A percentile compares a stretch with the other conserved stretches of the same genome.
phyloP scores from a whole-genome alignment of 2,113 vertebrate genomes.

The Silurus asotus region DNA sequence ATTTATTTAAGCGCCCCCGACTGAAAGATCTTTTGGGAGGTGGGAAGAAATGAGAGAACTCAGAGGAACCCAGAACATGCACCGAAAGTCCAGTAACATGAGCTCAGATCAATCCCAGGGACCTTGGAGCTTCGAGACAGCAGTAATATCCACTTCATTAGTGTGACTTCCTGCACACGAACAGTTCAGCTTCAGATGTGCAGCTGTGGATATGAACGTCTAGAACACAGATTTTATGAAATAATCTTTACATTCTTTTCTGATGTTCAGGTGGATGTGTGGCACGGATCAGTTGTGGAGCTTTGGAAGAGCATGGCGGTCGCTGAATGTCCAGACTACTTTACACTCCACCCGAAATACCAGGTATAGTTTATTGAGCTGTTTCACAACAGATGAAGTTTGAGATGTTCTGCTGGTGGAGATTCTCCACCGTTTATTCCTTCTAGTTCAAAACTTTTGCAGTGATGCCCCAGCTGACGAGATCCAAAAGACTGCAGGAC shows the following conservation, averaged over 20 bases:
- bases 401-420: not conserved
- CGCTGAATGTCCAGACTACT: constrained; percentile 88
- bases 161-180: not conserved
- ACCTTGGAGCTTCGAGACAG: not conserved
- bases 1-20: not conserved
- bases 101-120: not conserved
- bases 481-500: not conserved
- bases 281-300: constrained; percentile 1
- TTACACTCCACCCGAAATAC: constrained; percentile 81
- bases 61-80: not conserved
- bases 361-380: constrained; percentile 63
- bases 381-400: not conserved
- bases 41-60: not conserved
- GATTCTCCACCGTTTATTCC: not conserved
- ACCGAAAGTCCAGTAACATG: not conserved
- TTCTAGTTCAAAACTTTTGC: constrained; percentile 1
- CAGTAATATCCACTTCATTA: not conserved
- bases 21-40: not conserved
- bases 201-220: not conserved
- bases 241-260: not conserved
- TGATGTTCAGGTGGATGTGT: constrained; percentile 35
- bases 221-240: not conserved
- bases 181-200: not conserved
- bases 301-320: constrained; percentile 78
- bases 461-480: not conserved